Conservation (phyloP, 2,113 vertebrate genomes). For the Columba janthina region DNA sequence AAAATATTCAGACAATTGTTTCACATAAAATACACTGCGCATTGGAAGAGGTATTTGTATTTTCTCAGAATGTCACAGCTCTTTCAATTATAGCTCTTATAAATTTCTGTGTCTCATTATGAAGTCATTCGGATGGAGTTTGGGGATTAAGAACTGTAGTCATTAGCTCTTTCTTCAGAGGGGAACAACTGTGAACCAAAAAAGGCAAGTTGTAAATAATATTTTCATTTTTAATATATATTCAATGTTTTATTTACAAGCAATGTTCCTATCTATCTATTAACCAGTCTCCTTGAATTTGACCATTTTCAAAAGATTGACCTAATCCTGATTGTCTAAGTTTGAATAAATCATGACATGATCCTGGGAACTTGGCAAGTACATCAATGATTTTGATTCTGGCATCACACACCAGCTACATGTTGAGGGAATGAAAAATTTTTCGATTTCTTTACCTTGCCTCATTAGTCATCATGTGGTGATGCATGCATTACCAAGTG, state of each 20-base stretch:
- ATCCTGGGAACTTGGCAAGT: constrained; percentile 69
- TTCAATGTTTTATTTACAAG: constrained; percentile 60
- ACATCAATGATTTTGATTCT: constrained; percentile 66
- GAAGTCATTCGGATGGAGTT: constrained; percentile 32
- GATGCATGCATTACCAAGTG: constrained; percentile 37
- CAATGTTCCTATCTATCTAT: constrained; percentile 16
- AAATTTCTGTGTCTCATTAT: constrained; percentile 57
- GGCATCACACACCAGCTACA: constrained; percentile 58
- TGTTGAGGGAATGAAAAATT: constrained; percentile 36
- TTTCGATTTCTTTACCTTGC: constrained; percentile 61
- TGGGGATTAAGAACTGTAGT: constrained; percentile 38
- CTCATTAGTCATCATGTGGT: constrained; percentile 72
- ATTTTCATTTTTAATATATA: constrained; percentile 30
- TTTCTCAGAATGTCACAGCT: constrained; percentile 31
- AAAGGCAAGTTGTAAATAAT: constrained; percentile 46
- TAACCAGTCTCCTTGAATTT: constrained; percentile 42
- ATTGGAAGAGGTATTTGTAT: not conserved
- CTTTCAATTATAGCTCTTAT: constrained; percentile 32
- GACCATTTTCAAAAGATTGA: constrained; percentile 48
- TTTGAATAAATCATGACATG: constrained; percentile 72
- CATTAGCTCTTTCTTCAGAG: constrained; percentile 58
- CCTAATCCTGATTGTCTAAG: constrained; percentile 45
- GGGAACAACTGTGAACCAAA: constrained; percentile 26
- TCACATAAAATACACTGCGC: not conserved
- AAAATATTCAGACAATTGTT: constrained; percentile 3